Percentiles rank a stretch among this genome's conserved stretches.
Evolutionary conservation across 2,797 vertebrate species (phyloP).

Genomic region (Morelia viridis): DNA sequence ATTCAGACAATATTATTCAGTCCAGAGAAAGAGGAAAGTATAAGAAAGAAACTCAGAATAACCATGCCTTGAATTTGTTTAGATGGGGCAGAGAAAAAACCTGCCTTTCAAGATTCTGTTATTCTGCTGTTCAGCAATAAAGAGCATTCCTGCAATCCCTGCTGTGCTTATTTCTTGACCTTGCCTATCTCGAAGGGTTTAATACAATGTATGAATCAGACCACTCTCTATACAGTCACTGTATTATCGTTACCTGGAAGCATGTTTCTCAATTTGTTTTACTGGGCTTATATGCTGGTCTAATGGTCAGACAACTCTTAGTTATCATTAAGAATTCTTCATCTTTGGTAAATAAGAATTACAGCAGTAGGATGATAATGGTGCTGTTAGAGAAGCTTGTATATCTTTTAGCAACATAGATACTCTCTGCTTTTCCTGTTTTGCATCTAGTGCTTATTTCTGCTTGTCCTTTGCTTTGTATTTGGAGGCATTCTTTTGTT

Average conservation of each 20-base stretch:
- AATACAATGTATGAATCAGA: not conserved
- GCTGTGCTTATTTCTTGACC: not conserved
- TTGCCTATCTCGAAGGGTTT: not conserved
- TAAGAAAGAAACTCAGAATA: not conserved
- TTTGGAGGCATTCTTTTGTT: not conserved
- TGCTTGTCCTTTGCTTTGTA: slow-evolving; percentile 10
- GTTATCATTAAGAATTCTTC: slow-evolving; percentile 37
- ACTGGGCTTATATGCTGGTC: slow-evolving; percentile 14
- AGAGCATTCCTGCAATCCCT: not conserved
- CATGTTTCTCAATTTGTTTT: slow-evolving; percentile 2
- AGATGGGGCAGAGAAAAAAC: not conserved
- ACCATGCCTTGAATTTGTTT: too few relatives aligned
- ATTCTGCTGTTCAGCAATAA: not conserved
- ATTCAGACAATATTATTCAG: not conserved
- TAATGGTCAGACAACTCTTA: not conserved
- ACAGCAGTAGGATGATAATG: not conserved
- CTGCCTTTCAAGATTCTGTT: not conserved
- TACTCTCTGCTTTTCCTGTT: slow-evolving; percentile 42
- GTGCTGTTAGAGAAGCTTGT: not conserved
- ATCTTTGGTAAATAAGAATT: not conserved
- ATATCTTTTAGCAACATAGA: not conserved
- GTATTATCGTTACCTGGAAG: slow-evolving; percentile 14
- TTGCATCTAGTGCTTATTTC: slow-evolving; percentile 48
- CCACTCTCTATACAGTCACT: slow-evolving; percentile 10
- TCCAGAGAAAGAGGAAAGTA: not conserved